Evolutionary conservation across 1,140 invertebrate species (phyloP).

Genomic region (Heliothis virescens): DNA sequence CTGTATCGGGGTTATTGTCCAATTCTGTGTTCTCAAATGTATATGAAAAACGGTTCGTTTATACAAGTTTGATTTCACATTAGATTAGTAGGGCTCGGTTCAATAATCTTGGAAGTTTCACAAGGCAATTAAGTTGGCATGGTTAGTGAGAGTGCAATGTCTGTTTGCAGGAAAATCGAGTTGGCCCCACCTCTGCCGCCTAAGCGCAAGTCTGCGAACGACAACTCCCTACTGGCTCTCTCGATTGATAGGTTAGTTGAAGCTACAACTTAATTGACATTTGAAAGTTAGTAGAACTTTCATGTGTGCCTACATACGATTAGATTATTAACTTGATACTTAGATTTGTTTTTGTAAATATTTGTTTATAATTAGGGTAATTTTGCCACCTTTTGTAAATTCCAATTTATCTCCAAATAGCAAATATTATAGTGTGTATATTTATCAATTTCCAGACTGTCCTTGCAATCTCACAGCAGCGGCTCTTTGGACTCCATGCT

Average conservation of each 20-base stretch:
- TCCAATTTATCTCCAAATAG: background rate
- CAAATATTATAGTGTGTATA: background rate
- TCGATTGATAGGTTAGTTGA: constrained; percentile 81
- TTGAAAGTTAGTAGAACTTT: constrained; percentile 25
- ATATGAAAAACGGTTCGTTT: background rate
- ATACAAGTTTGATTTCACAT: no score
- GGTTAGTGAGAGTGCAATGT: constrained; percentile 65
- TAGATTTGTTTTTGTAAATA: background rate
- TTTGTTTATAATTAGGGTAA: background rate
- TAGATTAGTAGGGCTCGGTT: background rate
- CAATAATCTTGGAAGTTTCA: background rate
- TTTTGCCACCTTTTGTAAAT: background rate
- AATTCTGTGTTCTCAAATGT: background rate
- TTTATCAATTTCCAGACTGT: constrained; percentile 66
- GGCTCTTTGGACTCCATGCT: constrained; percentile 94
- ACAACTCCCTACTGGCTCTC: constrained; percentile 78
- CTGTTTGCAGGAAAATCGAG: constrained; percentile 82
- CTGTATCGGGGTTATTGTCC: background rate
- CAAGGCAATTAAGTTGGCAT: constrained; percentile 42
- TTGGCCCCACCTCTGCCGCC: constrained; percentile 84
- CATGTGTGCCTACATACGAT: background rate
- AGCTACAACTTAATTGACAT: background rate
- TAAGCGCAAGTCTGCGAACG: constrained; percentile 83
- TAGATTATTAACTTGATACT: background rate
- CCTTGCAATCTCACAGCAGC: constrained; percentile 90